Evolutionary conservation across 2,113 vertebrate genomes (phyloP).

Genomic region (Amphiprion percula): DNA sequence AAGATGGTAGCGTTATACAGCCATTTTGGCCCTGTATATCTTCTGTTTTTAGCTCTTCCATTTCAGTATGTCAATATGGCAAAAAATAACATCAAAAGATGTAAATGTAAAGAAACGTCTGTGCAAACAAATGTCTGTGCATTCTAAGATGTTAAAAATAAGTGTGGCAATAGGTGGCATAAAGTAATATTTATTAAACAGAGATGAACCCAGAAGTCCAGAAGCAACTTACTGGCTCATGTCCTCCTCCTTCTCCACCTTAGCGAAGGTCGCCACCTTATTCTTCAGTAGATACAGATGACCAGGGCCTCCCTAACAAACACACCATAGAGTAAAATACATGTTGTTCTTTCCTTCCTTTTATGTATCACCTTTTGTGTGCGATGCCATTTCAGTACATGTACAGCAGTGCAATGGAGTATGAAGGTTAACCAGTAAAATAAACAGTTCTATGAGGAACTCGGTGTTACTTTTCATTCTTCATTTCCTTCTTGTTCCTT

Average conservation of each 20-base stretch:
- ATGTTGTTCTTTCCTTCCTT: not conserved
- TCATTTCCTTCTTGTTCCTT: not conserved
- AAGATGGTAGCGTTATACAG: too few relatives aligned
- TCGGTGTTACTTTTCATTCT: not conserved
- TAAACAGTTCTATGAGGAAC: not conserved
- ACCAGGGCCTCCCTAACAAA: constrained; percentile 92
- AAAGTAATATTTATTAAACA: not conserved
- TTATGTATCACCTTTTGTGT: not conserved
- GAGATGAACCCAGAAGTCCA: not conserved
- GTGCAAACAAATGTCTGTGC: not conserved
- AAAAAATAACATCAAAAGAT: too few relatives aligned
- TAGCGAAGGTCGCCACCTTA: constrained; percentile 98
- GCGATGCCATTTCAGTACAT: not conserved
- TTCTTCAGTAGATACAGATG: constrained; percentile 98
- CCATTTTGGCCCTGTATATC: too few relatives aligned
- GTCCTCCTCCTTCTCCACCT: constrained; percentile 99
- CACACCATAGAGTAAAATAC: constrained; percentile 14
- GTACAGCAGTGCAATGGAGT: not conserved
- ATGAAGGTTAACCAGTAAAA: constrained; percentile 1
- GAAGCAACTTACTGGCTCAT: constrained; percentile 93
- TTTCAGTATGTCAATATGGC: too few relatives aligned
- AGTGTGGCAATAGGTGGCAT: not conserved
- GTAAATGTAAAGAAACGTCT: not conserved
- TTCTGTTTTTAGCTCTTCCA: too few relatives aligned
- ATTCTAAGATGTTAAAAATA: not conserved